Conservation (phyloP, 2,797 vertebrate species). For the Spheniscus humboldti region DNA sequence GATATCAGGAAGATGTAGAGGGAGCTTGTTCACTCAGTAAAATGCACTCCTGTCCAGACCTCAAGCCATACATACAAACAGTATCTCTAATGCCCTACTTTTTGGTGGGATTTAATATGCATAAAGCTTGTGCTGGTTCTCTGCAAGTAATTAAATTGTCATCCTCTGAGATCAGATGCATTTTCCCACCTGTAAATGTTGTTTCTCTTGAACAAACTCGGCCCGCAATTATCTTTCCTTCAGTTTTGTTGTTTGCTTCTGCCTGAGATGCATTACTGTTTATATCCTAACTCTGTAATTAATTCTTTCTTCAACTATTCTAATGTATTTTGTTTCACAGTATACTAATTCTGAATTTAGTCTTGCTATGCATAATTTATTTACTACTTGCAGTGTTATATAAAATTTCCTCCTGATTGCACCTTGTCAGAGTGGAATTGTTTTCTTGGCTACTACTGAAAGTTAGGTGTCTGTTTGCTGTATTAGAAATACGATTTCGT, state of each 20-base stretch:
- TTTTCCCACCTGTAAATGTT: slow-evolving; percentile 32
- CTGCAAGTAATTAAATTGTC: background rate
- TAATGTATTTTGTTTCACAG: slow-evolving; percentile 56
- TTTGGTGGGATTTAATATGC: background rate
- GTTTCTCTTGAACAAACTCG: slow-evolving; percentile 24
- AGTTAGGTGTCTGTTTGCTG: background rate
- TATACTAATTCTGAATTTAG: slow-evolving; percentile 59
- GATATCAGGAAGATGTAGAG: background rate
- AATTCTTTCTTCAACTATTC: slow-evolving; percentile 29
- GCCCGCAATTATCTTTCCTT: slow-evolving; percentile 34
- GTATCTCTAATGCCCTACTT: background rate
- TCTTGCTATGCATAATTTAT: slow-evolving; percentile 58
- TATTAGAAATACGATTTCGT: background rate
- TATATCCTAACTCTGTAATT: slow-evolving; percentile 49
- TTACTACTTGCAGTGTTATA: slow-evolving; percentile 60
- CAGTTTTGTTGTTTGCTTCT: slow-evolving; percentile 49
- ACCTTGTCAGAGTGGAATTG: slow-evolving; percentile 49
- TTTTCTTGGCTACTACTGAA: slow-evolving; percentile 21
- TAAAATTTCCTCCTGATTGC: slow-evolving; percentile 61
- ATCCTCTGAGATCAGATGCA: background rate
- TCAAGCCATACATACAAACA: background rate
- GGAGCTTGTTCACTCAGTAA: background rate
- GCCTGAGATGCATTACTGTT: slow-evolving; percentile 54
- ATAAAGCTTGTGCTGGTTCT: slow-evolving; percentile 6
- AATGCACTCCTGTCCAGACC: background rate